A percentile compares a stretch with the other conserved stretches of the same genome.
Evolutionary conservation across 1,140 invertebrate genomes (phyloP).

Genomic region (Macrobrachium nipponense): DNA sequence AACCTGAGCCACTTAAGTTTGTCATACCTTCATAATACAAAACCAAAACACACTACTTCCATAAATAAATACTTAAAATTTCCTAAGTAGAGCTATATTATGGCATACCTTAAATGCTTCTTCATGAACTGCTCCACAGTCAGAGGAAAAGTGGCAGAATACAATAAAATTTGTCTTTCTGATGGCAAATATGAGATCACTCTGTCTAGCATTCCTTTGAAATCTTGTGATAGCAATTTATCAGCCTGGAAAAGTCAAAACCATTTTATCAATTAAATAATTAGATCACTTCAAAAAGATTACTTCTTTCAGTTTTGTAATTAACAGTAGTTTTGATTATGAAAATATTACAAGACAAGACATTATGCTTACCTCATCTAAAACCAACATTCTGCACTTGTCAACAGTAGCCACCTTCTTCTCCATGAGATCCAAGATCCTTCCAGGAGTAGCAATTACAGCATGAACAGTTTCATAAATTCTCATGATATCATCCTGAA

Average conservation of each 20-base stretch:
- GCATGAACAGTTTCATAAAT: conserved; percentile 98
- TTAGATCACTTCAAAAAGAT: too few relatives aligned
- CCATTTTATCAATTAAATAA: neutral
- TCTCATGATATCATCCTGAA: conserved; percentile 98
- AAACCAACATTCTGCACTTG: conserved; percentile 94
- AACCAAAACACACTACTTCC: neutral
- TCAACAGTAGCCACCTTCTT: conserved; percentile 97
- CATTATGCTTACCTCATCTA: conserved; percentile 81
- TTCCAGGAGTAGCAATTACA: conserved; percentile 98
- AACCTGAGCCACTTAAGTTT: too few relatives aligned
- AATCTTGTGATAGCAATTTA: conserved; percentile 98
- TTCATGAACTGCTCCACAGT: conserved; percentile 99
- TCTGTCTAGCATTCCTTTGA: conserved; percentile 98
- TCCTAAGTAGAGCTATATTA: neutral
- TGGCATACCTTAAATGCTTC: conserved; percentile 66
- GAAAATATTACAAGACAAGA: too few relatives aligned
- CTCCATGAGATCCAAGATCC: conserved; percentile 99
- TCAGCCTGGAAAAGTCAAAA: conserved; percentile 77
- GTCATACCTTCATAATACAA: neutral
- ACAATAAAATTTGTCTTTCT: conserved; percentile 97
- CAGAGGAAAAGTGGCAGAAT: conserved; percentile 98
- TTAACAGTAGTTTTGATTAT: too few relatives aligned
- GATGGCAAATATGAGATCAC: conserved; percentile 94
- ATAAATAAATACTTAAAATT: too few relatives aligned
- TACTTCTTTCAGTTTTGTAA: too few relatives aligned